Base-by-base conservation (phyloP, 53 echinoderm and acorn worm species). In the Astropecten irregularis region DNA sequence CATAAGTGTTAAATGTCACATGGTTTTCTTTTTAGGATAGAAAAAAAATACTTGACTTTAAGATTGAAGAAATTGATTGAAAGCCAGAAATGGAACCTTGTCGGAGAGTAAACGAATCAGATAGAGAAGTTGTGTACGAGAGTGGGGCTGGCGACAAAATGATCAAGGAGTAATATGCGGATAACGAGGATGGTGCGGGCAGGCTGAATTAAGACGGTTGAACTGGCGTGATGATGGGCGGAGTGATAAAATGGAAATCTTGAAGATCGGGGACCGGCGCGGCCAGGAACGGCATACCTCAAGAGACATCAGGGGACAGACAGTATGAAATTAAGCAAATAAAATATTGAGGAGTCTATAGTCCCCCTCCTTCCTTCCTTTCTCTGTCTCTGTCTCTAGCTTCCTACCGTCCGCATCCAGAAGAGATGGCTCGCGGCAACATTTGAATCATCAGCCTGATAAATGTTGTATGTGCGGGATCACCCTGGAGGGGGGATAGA, bases 401-500 rank as follows among this genome's bases (percentile, higher is more conserved):
- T 6, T 8, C 6, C 42, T 8, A 42, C 42, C 42, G 42, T 42
- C 42, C 42, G 6, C 42, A 11, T 42, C 42, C 42, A 6, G 42
- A 42, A 42, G 57, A 36, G 19, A 77, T 77, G 62, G 77, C 77
- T 77, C 32, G 46, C 77, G 77, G 77, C 77, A 40, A 61, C 62
- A 62, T 77, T 77, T 77, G 77, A 77, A 77, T 77, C 77, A 77
- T 77, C 77, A 50, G 56, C 59, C 77, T 46, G 77, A 77, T 77
- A 77, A 77, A 77, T 77, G 77, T 77, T 77, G 77, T 39, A 77
- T 77, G 77, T 60, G 46, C 10, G 32, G 48, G 59, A 38, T 77
- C 44, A 61, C 77, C 77, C 49, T 27, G 22, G 61, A 56, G 74
- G 10, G 18, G 66, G n/a, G n/a, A n/a, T n/a, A n/a, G n/a, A n/a